Base-by-base conservation (phyloP, 2,797 vertebrate species). In the Sebastes flavidus region DNA sequence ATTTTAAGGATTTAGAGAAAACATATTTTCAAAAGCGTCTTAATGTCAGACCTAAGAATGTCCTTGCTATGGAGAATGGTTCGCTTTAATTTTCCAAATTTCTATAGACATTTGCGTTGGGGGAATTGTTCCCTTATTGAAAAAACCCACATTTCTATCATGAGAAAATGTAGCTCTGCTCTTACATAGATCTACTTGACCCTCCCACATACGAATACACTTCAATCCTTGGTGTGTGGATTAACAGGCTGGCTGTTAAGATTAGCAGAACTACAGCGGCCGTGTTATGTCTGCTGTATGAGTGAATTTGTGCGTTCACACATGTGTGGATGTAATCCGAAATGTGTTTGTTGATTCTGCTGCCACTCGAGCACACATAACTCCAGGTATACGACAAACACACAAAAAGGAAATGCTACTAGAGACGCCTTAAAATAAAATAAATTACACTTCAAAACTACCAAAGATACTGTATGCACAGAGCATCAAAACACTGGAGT, bases 191-290 rank as follows among this genome's bases (percentile, higher is more conserved):
- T 73, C 65, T 60, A 71, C n/a, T 29, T 36, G n/a, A 81, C 54
- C 49, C 54, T 68, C 61, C 72, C 46, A 54, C 34, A 74, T n/a
- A 72, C 54, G 78, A 61, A 81, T n/a, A 36, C 36, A 63, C 29
- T 52, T 56, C 36, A 77, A 27, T 61, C 60, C 59, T 71, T 76
- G 38, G 13, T 49, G 46, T 13, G 25, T 81, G 78, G 84, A 90
- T 90, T 78, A 89, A 72, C 18, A 70, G 72, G 32, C 72, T 69
- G 52, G n/a, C 60, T 79, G 72, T 75, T 73, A 25, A 73, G 80
- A 72, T 88, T 81, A 90, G 63, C 59, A 27, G 46, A 78, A 58
- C 42, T 79, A 34, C 29, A 36, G 73, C 9, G 14, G 67, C 65
- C 46, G 65, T 42, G 34, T 69, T 83, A 75, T 58, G 66, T 81